Evolutionary conservation across 2,888 invertebrate genomes (phyloP).

Genomic region (Harpalus rubripes): DNA sequence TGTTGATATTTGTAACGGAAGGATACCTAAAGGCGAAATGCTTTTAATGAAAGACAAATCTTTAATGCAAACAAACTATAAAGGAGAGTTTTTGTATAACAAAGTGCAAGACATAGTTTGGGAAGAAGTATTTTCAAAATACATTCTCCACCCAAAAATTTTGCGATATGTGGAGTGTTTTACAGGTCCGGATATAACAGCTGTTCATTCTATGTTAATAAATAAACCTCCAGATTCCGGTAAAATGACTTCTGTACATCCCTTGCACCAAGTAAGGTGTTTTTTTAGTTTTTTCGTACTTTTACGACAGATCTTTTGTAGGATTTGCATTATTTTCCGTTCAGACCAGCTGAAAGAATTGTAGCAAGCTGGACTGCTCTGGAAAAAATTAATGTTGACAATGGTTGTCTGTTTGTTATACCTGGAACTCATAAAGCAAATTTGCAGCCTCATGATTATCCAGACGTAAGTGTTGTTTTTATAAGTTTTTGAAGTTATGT

Average conservation of each 20-base stretch:
- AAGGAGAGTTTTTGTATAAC: constrained; percentile 84
- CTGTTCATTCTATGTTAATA: constrained; percentile 92
- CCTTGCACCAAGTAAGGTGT: constrained; percentile 83
- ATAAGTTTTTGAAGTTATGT: neutral
- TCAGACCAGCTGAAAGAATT: constrained; percentile 86
- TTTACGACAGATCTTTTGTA: constrained; percentile 73
- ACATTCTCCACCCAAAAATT: constrained; percentile 82
- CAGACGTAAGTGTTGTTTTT: constrained; percentile 69
- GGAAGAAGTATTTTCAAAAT: constrained; percentile 86
- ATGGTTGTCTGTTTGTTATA: constrained; percentile 88
- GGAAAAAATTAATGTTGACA: constrained; percentile 83
- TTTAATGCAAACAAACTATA: constrained; percentile 80
- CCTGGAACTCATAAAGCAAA: constrained; percentile 84
- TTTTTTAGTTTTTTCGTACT: neutral
- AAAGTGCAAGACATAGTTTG: constrained; percentile 88
- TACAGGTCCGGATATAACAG: constrained; percentile 86
- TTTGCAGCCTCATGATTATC: constrained; percentile 67
- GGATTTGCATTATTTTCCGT: constrained; percentile 90
- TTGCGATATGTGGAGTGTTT: constrained; percentile 86
- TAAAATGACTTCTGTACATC: constrained; percentile 81
- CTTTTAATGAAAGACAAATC: constrained; percentile 85
- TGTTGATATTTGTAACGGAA: constrained; percentile 84
- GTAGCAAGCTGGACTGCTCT: constrained; percentile 91
- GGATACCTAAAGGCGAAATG: constrained; percentile 79
- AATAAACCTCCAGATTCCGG: constrained; percentile 92